These are phyloP conservation scores for Tortricodes alternella DNA, from an alignment of 2,888 invertebrate genomes.

Conservation along the genomic window DNA sequence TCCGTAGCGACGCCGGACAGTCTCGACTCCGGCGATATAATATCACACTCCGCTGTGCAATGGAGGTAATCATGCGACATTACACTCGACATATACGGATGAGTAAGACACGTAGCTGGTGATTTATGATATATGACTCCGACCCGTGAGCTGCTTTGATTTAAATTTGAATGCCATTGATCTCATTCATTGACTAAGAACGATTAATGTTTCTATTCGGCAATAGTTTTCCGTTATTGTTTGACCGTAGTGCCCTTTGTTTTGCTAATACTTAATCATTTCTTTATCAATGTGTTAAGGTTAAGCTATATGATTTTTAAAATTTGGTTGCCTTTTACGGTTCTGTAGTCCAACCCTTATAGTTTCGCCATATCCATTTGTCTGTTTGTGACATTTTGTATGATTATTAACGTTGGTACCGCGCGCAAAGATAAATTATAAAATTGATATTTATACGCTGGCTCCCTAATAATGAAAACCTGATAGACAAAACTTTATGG, in stretches of 20 bases:
- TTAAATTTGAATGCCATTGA: constrained; percentile 4
- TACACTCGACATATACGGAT: constrained; percentile 23
- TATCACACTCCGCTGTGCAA: constrained; percentile 49
- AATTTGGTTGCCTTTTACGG: too few relatives aligned
- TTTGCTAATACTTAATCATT: too few relatives aligned
- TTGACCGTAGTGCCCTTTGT: background rate
- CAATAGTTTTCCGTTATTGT: too few relatives aligned
- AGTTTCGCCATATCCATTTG: too few relatives aligned
- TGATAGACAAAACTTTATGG: background rate
- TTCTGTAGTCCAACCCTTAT: too few relatives aligned
- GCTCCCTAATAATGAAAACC: constrained; percentile 9
- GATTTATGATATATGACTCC: constrained; percentile 20
- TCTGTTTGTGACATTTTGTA: too few relatives aligned
- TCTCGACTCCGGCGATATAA: constrained; percentile 57
- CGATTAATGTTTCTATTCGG: background rate
- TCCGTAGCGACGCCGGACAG: constrained; percentile 61
- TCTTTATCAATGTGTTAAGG: too few relatives aligned
- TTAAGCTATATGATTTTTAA: too few relatives aligned
- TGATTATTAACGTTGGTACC: too few relatives aligned
- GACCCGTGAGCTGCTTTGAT: too few relatives aligned
- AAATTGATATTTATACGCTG: too few relatives aligned
- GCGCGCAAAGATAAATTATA: too few relatives aligned
- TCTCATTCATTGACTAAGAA: background rate
- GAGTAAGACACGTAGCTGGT: constrained; percentile 2
- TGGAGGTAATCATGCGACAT: constrained; percentile 33